Conservation (phyloP, 1,140 invertebrate species). For the Agrypnia vestita region DNA sequence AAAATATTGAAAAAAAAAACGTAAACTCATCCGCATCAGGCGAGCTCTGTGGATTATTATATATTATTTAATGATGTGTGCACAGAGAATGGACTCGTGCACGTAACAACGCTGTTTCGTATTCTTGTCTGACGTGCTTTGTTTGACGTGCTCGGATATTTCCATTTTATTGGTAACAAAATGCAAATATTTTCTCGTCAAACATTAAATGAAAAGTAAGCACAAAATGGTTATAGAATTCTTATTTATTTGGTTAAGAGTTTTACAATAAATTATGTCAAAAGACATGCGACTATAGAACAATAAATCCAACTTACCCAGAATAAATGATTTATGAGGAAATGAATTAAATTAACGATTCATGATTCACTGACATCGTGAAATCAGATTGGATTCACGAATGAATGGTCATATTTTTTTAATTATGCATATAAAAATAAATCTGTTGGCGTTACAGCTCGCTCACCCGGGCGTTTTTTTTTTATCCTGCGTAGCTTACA, state of each 20-base stretch:
- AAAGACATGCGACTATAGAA: slow-evolving; percentile 17
- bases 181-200: too few species aligned
- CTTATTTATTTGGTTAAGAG: neutral
- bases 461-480: too few species aligned
- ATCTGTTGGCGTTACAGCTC: too few species aligned
- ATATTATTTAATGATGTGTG: slow-evolving; percentile 30
- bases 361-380: too few species aligned
- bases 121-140: slow-evolving; percentile 38
- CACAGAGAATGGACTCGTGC: slow-evolving; percentile 20
- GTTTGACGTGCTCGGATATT: slow-evolving; percentile 36
- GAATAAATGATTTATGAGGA: slow-evolving; percentile 8
- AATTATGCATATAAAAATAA: slow-evolving; percentile 45
- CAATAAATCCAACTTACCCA: neutral
- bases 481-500: too few species aligned
- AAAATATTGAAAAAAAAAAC: too few species aligned
- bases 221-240: neutral
- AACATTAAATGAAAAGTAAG: neutral
- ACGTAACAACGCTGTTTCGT: slow-evolving; percentile 43
- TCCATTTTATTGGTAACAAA: slow-evolving; percentile 20
- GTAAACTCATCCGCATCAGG: too few species aligned
- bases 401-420: slow-evolving; percentile 33
- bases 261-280: neutral
- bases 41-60: too few species aligned
- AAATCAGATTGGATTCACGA: neutral
- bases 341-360: slow-evolving; percentile 9